A percentile compares a stretch with the other conserved stretches of the same genome.
Conservation (phyloP, 1,140 invertebrate genomes). For the Nephotettix cincticeps region DNA sequence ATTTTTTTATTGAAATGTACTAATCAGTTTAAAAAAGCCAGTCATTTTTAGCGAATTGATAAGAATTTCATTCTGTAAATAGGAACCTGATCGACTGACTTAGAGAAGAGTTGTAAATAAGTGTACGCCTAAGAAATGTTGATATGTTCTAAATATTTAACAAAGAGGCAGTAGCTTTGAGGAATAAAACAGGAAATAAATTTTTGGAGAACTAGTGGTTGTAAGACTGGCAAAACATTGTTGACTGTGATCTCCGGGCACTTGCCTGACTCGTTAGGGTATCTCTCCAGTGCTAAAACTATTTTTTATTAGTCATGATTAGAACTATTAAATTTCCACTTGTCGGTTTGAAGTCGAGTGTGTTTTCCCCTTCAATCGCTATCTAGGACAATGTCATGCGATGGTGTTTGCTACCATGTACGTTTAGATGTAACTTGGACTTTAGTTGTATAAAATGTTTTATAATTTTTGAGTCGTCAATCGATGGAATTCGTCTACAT, state of each 20-base stretch:
- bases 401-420: too few relatives aligned
- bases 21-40: neutral
- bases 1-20: neutral
- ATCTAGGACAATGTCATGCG: too few relatives aligned
- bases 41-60: neutral
- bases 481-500: too few relatives aligned
- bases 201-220: neutral
- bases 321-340: too few relatives aligned
- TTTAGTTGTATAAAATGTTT: too few relatives aligned
- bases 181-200: neutral
- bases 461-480: too few relatives aligned
- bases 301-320: too few relatives aligned
- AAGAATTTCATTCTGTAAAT: neutral
- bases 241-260: neutral
- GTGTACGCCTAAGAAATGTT: neutral
- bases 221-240: neutral
- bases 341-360: too few relatives aligned
- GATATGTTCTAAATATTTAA: conserved; percentile 9
- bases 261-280: too few relatives aligned
- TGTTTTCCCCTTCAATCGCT: too few relatives aligned
- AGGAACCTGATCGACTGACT: neutral
- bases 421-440: too few relatives aligned
- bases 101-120: neutral
- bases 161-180: neutral
- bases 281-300: too few relatives aligned